Conservation (phyloP, 2,113 vertebrate species). For the Thinocorus orbignyianus region DNA sequence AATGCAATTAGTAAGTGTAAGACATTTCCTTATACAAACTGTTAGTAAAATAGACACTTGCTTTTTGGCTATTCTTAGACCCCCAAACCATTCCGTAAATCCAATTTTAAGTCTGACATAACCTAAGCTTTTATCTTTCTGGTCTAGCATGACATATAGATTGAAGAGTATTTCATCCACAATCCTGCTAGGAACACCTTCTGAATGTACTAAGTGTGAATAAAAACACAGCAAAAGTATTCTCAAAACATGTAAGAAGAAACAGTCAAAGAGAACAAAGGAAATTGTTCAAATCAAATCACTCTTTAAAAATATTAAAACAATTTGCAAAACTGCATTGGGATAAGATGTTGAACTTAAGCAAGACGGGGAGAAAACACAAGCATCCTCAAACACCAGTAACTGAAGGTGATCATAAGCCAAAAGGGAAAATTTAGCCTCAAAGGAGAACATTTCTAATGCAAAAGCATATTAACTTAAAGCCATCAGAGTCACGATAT, state of each 20-base stretch:
- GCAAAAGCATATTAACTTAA: background rate
- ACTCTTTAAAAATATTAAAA: background rate
- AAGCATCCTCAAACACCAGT: background rate
- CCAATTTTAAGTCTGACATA: background rate
- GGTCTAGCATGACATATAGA: background rate
- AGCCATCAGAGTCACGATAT: background rate
- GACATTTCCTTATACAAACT: background rate
- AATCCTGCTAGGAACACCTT: background rate
- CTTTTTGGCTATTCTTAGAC: background rate
- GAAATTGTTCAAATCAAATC: background rate
- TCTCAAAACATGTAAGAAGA: background rate
- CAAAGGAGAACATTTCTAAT: background rate
- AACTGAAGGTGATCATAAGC: background rate
- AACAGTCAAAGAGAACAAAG: background rate
- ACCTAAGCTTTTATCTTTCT: background rate
- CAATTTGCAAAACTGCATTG: background rate
- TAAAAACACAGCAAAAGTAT: background rate
- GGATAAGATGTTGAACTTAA: background rate
- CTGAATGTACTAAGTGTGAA: background rate
- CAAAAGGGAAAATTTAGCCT: background rate
- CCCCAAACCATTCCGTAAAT: background rate
- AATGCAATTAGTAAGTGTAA: background rate
- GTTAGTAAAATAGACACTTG: background rate
- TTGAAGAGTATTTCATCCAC: background rate
- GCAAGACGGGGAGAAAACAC: background rate